These are phyloP conservation scores for Rhagium mordax DNA, from an alignment of 2,888 invertebrate genomes.

Conservation along the genomic window DNA sequence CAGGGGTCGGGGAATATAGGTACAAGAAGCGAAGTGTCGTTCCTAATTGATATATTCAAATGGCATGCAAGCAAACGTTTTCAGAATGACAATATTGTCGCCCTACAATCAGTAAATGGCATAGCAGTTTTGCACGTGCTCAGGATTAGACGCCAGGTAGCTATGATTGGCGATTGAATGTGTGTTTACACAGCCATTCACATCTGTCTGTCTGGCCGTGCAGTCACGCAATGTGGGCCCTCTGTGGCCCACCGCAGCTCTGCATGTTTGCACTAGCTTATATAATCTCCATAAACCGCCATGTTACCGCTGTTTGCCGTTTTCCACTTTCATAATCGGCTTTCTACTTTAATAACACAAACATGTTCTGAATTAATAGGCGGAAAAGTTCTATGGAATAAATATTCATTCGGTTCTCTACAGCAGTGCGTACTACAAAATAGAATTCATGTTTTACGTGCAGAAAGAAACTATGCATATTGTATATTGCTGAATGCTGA, in stretches of 20 bases:
- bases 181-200: constrained; percentile 21
- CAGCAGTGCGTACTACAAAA: neutral
- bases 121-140: constrained; percentile 49
- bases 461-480: neutral
- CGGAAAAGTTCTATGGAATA: constrained; percentile 21
- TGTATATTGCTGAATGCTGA: neutral
- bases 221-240: constrained; percentile 34
- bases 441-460: neutral
- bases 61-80: constrained; percentile 54
- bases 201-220: constrained; percentile 5
- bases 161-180: constrained; percentile 39
- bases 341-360: constrained; percentile 32
- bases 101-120: constrained; percentile 42
- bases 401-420: constrained; percentile 18
- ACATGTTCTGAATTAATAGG: constrained; percentile 33
- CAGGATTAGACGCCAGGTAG: constrained; percentile 39
- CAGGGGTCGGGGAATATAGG: constrained; percentile 18
- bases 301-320: constrained; percentile 33
- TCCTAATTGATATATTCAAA: constrained; percentile 60
- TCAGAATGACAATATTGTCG: constrained; percentile 54
- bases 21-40: constrained; percentile 41
- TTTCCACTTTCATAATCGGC: constrained; percentile 35
- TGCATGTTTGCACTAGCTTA: constrained; percentile 31
- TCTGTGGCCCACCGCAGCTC: constrained; percentile 23
- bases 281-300: constrained; percentile 33